These are phyloP conservation scores for Paedocypris micromegethes DNA, from an alignment of 2,797 vertebrate genomes.

Conservation along the genomic window DNA sequence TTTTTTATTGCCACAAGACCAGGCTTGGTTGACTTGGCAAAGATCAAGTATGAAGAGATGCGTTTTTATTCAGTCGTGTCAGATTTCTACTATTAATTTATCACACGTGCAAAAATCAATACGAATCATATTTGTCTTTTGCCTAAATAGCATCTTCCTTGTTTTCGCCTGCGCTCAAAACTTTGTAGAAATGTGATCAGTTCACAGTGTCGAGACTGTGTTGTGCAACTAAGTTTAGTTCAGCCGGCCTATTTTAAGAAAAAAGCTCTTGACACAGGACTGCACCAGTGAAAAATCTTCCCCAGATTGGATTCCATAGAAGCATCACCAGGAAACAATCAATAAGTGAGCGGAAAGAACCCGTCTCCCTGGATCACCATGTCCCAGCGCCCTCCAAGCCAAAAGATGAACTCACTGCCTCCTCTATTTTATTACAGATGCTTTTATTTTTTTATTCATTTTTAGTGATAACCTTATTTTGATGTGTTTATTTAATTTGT, in stretches of 20 bases:
- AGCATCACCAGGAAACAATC: slow-evolving; percentile 50
- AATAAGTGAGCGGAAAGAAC: slow-evolving; percentile 49
- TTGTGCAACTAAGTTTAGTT: slow-evolving; percentile 37
- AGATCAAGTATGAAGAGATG: too few relatives aligned
- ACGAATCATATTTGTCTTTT: too few relatives aligned
- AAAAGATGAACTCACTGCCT: slow-evolving; percentile 25
- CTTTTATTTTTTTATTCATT: background rate
- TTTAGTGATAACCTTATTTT: background rate
- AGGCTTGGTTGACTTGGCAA: background rate
- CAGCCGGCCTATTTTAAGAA: slow-evolving; percentile 41
- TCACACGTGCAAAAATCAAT: too few relatives aligned
- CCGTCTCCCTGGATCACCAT: slow-evolving; percentile 43
- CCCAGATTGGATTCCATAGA: slow-evolving; percentile 46
- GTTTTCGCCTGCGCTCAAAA: slow-evolving; percentile 35
- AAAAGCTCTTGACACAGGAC: slow-evolving; percentile 38
- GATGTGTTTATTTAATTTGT: too few relatives aligned
- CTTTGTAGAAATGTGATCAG: slow-evolving; percentile 32
- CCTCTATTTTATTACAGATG: background rate
- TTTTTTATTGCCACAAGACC: slow-evolving; percentile 21
- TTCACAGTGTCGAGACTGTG: slow-evolving; percentile 25
- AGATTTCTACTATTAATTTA: too few relatives aligned
- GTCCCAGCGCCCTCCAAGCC: slow-evolving; percentile 40
- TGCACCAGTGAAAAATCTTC: slow-evolving; percentile 44
- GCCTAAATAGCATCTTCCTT: background rate
- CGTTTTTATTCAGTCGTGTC: too few relatives aligned